Conservation (phyloP, 1,140 invertebrate genomes). For the Drosophila nebulosa region DNA sequence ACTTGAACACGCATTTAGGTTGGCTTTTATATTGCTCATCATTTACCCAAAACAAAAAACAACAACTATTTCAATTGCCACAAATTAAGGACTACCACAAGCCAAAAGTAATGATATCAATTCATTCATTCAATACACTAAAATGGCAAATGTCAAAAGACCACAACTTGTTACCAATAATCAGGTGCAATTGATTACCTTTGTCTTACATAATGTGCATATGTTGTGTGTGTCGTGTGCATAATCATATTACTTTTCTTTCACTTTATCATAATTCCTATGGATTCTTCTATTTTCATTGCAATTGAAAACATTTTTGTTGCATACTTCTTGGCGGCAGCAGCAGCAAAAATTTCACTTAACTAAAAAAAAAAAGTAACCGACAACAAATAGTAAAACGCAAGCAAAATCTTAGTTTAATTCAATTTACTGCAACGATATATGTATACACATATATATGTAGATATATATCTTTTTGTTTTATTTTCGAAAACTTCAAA, state of each 20-base stretch:
- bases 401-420: background rate
- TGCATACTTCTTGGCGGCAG: background rate
- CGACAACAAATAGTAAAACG: background rate
- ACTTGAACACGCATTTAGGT: background rate
- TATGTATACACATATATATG: too few species aligned
- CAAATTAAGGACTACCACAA: background rate
- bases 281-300: background rate
- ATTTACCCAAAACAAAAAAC: background rate
- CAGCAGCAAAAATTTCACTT: background rate
- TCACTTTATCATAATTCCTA: background rate
- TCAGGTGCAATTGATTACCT: too few species aligned
- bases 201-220: too few species aligned
- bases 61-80: background rate
- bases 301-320: background rate
- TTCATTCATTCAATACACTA: background rate
- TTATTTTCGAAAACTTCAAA: constrained; percentile 1
- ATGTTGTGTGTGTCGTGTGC: too few species aligned
- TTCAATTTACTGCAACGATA: background rate
- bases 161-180: background rate
- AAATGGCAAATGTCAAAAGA: background rate
- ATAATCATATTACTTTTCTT: background rate
- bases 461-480: background rate
- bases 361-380: constrained; percentile 9
- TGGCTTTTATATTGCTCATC: background rate
- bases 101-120: background rate